These are phyloP conservation scores for Falco novaeseelandiae DNA, from an alignment of 2,797 vertebrate genomes.

Conservation along the genomic window DNA sequence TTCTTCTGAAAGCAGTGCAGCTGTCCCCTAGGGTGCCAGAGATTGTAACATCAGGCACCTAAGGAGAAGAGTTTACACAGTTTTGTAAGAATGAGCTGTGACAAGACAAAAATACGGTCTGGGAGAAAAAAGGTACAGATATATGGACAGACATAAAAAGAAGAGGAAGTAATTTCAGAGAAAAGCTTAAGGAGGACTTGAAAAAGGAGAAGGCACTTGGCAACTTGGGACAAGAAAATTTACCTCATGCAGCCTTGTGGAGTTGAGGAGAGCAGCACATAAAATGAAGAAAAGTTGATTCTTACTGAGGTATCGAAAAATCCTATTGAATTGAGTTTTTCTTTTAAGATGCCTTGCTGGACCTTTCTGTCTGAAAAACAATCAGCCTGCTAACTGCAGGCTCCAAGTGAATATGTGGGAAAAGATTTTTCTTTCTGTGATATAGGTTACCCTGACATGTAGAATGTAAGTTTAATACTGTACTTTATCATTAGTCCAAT, in stretches of 20 bases:
- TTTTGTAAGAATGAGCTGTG: not conserved
- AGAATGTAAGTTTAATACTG: conserved; percentile 29
- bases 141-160: not conserved
- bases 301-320: conserved; percentile 32
- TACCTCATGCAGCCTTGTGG: not conserved
- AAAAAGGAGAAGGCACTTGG: conserved; percentile 1
- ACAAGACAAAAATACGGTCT: not conserved
- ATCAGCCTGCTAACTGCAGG: not conserved
- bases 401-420: not conserved
- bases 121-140: not conserved
- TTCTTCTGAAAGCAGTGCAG: not conserved
- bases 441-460: not conserved
- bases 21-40: not conserved
- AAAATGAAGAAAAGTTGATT: conserved; percentile 20
- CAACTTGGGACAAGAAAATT: conserved; percentile 24
- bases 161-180: conserved; percentile 5
- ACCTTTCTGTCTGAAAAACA: conserved; percentile 37
- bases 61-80: not conserved
- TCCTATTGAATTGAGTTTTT: conserved; percentile 9
- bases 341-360: not conserved
- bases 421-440: conserved; percentile 22
- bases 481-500: conserved; percentile 32
- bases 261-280: not conserved
- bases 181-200: not conserved
- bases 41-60: not conserved